phyloP scores from a whole-genome alignment of 1,140 invertebrate species.

The Bombus difficillimus region DNA sequence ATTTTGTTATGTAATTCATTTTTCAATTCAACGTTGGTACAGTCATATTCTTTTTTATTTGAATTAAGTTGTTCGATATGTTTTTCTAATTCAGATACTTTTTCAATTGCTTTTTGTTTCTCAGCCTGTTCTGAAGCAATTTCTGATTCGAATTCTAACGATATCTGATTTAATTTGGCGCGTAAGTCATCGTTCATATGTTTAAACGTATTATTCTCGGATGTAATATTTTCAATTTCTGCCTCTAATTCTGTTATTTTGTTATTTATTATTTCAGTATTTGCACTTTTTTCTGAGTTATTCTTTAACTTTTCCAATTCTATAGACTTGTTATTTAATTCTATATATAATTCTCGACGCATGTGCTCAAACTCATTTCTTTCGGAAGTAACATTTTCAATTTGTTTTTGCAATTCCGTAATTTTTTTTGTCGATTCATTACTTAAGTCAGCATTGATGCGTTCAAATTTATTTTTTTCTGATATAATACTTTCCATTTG shows the following conservation, averaged over 20 bases:
- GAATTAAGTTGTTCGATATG: slow-evolving; percentile 25
- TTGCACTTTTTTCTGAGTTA: neutral
- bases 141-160: slow-evolving; percentile 18
- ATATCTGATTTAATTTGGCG: slow-evolving; percentile 5
- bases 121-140: slow-evolving; percentile 18
- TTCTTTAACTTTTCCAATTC: slow-evolving; percentile 18
- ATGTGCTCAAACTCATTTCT: slow-evolving; percentile 43
- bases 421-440: slow-evolving; percentile 11
- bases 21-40: neutral
- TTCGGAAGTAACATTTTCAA: slow-evolving; percentile 27
- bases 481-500: slow-evolving; percentile 40
- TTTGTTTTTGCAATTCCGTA: slow-evolving; percentile 29
- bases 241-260: slow-evolving; percentile 15
- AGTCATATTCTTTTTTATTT: slow-evolving; percentile 35
- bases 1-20: slow-evolving; percentile 10
- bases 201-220: slow-evolving; percentile 37
- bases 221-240: slow-evolving; percentile 15
- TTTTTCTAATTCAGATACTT: slow-evolving; percentile 27
- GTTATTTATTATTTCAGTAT: neutral
- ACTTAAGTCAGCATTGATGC: slow-evolving; percentile 27
- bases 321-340: slow-evolving; percentile 23
- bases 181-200: slow-evolving; percentile 34
- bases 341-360: slow-evolving; percentile 29
- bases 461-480: slow-evolving; percentile 51
- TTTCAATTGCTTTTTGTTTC: slow-evolving; percentile 12